Base-by-base conservation (phyloP, 2,888 invertebrate species). In the Autographa gamma region DNA sequence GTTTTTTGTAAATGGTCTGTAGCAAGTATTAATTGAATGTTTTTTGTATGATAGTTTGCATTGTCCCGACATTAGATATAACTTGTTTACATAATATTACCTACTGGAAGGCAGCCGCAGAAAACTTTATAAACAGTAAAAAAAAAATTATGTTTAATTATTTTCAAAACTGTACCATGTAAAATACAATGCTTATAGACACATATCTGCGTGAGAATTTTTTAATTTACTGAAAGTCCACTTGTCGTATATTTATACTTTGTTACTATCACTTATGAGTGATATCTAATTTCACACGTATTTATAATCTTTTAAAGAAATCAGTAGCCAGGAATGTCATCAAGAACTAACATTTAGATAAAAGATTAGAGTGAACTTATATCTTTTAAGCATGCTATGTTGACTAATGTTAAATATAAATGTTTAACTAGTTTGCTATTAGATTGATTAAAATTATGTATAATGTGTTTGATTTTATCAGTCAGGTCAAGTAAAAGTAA, bases 241-340 rank as follows among this genome's bases (percentile, higher is more conserved):
- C 16, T 7, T 48, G 0, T n/a, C 8, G n/a, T n/a, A n/a, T 0
- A 43, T 48, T n/a, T 48, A 8, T n/a, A 48, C 48, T 6, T n/a
- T n/a, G n/a, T n/a, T 16, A 48, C 48, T n/a, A 48, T 48, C n/a
- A 48, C 43, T 43, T 48, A n/a, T 48, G 48, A 48, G n/a, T 48
- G n/a, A 48, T 48, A 48, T 48, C 48, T 48, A 48, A 48, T 48
- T 48, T 48, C 48, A 48, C 48, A 48, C 48, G 48, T 48, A 48
- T 8, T 48, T 8, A 5, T 48, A n/a, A 48, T 48, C 48, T n/a
- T 48, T 48, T 48, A 48, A 48, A 48, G n/a, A 48, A 48, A 48
- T 48, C 48, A 48, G 48, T 48, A 48, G 48, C 7, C 48, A 48
- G 14, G 48, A 48, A 48, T 48, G 48, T 48, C 48, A 48, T 48